Base-by-base conservation (phyloP, 1,140 invertebrate genomes). In the Apis laboriosa region DNA sequence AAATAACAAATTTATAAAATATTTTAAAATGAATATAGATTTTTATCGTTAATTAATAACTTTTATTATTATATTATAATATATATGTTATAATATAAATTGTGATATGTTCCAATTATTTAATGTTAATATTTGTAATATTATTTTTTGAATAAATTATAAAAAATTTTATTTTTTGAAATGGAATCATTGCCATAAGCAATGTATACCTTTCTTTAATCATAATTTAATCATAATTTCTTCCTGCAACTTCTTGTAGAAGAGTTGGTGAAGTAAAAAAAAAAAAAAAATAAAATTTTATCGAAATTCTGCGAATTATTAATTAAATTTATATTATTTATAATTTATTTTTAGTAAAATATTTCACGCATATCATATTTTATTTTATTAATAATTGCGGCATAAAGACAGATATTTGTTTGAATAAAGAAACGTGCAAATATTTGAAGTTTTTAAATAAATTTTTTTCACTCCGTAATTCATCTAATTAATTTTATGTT, bases 221-320 rank as follows among this genome's bases (percentile, higher is more conserved):
- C 5, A 61, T 13, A 64, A 80, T 73, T 8, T 64, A 24, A 7
- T 49, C 24, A 73, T 55, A 73, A 85, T 83, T 77, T 73, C 87
- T 88, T 88, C 87, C 83, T 88, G 86, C 87, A 88, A 88, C 87
- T 88, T 79, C 63, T 77, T 61, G 63, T 63, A 66, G 24, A 83
- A 88, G 87, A 88, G 87, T 85, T 88, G 87, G 86, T 88, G 83
- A 88, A 88, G 87, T 78, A 24, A 79, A 83, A 13, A 75, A 28
- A 51, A 9, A 53, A 83, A 15, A 75, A 28, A 51, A 9, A 53
- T 1, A 9, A 78, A 71, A 34, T 4, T 64, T 17, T 19, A 7
- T 66, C 49, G 28, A 61, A 21, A 24, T 34, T 53, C 19, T 9
- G 9, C 17, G 9, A 21, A 66, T 28, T 15, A 56, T 51, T 19